Base-by-base conservation (phyloP, 2,888 invertebrate genomes). In the Chloroclystis v-ata region DNA sequence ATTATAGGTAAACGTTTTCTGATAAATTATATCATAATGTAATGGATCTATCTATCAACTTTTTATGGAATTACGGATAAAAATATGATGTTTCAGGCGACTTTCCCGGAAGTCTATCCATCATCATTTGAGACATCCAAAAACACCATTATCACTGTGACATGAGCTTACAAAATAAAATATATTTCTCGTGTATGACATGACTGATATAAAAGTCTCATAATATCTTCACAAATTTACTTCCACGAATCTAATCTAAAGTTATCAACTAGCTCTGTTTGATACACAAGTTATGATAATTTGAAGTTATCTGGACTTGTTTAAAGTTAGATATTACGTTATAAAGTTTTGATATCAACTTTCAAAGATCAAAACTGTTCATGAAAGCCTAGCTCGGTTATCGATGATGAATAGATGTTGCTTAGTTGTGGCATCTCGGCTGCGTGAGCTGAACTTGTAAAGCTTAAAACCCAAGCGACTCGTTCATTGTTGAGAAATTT, bases 401-500 rank as follows among this genome's bases (percentile, higher is more conserved):
- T 42, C 16, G 33, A 35, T 45, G 49, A 47, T 51, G 42, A 52
- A 49, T 54, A 54, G 49, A 53, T 46, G 39, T 52, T 52, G 45
- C 49, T 33, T 56, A 58, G 56, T 56, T 56, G 41, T 43, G 29
- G 69, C 68, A 74, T 72, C 72, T 68, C 60, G 65, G 69, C 64
- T 65, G 64, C 66, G 65, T 63, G 72, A 70, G 61, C 63, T 63
- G 69, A 79, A 78, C 75, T 81, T 79, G 64, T 71, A 73, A 78
- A 72, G 73, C 76, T 76, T 73, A 74, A 78, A 79, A 73, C 78
- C 78, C 78, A 64, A 71, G 81, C 78, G 82, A 80, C 72, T 80
- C 79, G 80, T 82, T 81, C 79, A 82, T 82, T 83, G 81, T 78
- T 69, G 75, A 72, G 77, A 81, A 82, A 82, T 80, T 78, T 80